Evolutionary conservation across 1,140 invertebrate genomes (phyloP).

Genomic region (Leucophenga varia): DNA sequence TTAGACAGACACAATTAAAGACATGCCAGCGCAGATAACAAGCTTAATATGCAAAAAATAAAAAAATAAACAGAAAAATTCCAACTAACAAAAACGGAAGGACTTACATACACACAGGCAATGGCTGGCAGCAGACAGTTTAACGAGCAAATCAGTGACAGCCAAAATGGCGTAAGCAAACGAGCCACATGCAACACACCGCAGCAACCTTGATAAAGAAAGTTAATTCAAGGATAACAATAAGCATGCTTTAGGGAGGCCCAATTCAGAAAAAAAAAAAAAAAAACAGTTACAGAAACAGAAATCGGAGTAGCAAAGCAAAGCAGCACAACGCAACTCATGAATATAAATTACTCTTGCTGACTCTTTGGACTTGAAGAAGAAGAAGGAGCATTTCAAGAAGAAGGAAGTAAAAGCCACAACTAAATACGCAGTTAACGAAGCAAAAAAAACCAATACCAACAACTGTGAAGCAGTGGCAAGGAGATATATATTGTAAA

Average conservation of each 20-base stretch:
- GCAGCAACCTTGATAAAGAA: slow-evolving; percentile 39
- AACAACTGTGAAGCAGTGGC: slow-evolving; percentile 9
- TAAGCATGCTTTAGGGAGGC: slow-evolving; percentile 47
- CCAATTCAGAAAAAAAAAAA: slow-evolving; percentile 14
- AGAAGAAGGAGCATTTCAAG: too few relatives aligned
- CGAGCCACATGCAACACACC: slow-evolving; percentile 3
- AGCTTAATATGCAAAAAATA: slow-evolving; percentile 31
- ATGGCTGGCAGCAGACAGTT: too few relatives aligned
- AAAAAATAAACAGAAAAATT: too few relatives aligned
- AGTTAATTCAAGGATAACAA: slow-evolving; percentile 52
- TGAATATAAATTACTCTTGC: slow-evolving; percentile 50
- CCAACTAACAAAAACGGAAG: too few relatives aligned
- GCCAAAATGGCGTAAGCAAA: too few relatives aligned
- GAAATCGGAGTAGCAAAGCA: slow-evolving; percentile 10
- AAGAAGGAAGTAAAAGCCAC: slow-evolving; percentile 11
- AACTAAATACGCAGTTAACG: slow-evolving; percentile 15
- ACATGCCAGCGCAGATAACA: slow-evolving; percentile 37
- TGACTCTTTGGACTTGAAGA: slow-evolving; percentile 25
- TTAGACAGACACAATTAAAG: slow-evolving; percentile 26
- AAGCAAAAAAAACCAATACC: slow-evolving; percentile 39
- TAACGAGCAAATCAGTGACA: too few relatives aligned
- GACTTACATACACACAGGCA: too few relatives aligned
- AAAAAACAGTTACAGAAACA: slow-evolving; percentile 4
- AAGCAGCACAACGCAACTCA: slow-evolving; percentile 36
- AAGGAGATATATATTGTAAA: slow-evolving; percentile 2